Evolutionary conservation across 2,888 invertebrate genomes (phyloP), one percentile per base, ranked within the genome.

Genomic region (Leptothorax acervorum): DNA sequence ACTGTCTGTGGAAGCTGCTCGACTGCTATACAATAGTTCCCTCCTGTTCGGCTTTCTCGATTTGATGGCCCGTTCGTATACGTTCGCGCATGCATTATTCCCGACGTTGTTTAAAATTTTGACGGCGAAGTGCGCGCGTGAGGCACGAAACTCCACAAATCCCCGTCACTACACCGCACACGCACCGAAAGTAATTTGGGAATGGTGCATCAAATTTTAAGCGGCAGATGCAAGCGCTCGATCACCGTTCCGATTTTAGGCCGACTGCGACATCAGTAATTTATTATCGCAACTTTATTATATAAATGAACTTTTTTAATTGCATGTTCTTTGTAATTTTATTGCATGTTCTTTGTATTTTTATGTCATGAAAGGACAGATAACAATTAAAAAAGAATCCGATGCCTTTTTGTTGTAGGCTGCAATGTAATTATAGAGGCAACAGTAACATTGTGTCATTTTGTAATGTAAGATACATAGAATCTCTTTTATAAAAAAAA

Each of bases 1-100:
- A 76, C 68, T 85, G 83, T 87, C 83, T 65, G 83, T 28, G 71
- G 84, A 76, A 90, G 79, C 87, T 76, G 63, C 81, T 83, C 73
- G 73, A 87, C 76, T 75, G 73, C 70, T 63, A 83, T 63, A 83
- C 74, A 81, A 88, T 90, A 85, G 83, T 42, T 48, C 31, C 4
- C 31, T 62, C 70, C 2, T 3, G 15, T 35, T 51, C 31, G 28
- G 4, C 18, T 31, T 73, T 48, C 55, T 35, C 70, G 18, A 11
- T 8, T 63, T n/a, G 28, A 3, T 48, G n/a, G 9, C n/a, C n/a
- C 23, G n/a, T 12, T 42, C 48, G 6, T 31, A n/a, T 9, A 6
- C 4, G 15, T 28, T 28, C 31, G 55, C 39, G 12, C 60, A 79
- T 70, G 35, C 60, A 79, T 79, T 60, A 71, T 71, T 60, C 35